Conservation (phyloP, 2,113 vertebrate genomes). For the Sinocyclocheilus rhinocerous region DNA sequence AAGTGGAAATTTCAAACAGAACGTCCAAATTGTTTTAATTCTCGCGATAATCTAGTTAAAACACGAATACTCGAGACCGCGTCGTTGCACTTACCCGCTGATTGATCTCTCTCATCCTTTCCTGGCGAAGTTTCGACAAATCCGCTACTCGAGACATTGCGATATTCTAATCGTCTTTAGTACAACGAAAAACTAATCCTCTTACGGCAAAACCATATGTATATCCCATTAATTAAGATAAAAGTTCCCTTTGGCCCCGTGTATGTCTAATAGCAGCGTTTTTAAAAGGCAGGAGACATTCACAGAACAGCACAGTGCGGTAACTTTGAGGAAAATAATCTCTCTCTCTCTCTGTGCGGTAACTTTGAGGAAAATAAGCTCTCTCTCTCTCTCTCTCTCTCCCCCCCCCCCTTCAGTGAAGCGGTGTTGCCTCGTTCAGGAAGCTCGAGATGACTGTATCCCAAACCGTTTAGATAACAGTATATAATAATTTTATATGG, state of each 20-base stretch:
- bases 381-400: neutral
- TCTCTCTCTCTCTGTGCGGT: conserved; percentile 12
- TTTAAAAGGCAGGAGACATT: neutral
- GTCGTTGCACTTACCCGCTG: conserved; percentile 58
- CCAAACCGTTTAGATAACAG: conserved; percentile 35
- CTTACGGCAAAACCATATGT: neutral
- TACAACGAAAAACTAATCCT: neutral
- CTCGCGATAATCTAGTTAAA: neutral
- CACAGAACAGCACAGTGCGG: neutral
- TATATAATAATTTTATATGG: neutral
- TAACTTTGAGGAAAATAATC: conserved; percentile 27
- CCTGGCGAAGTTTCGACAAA: conserved; percentile 64
- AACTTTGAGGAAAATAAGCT: conserved; percentile 27
- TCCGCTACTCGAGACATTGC: conserved; percentile 65
- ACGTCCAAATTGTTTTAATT: no score
- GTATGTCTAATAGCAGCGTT: conserved; percentile 6
- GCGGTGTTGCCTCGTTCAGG: no score
- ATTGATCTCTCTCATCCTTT: conserved; percentile 63
- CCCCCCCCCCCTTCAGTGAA: neutral
- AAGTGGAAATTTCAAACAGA: neutral
- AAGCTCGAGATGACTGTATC: conserved; percentile 24
- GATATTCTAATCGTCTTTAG: conserved; percentile 14
- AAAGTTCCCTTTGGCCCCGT: neutral
- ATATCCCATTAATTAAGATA: conserved; percentile 35
- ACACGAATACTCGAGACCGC: neutral